Percentiles rank a stretch among this genome's conserved stretches.
phyloP scores from a whole-genome alignment of 2,888 invertebrate genomes.

The Omphaloscelis lunosa region DNA sequence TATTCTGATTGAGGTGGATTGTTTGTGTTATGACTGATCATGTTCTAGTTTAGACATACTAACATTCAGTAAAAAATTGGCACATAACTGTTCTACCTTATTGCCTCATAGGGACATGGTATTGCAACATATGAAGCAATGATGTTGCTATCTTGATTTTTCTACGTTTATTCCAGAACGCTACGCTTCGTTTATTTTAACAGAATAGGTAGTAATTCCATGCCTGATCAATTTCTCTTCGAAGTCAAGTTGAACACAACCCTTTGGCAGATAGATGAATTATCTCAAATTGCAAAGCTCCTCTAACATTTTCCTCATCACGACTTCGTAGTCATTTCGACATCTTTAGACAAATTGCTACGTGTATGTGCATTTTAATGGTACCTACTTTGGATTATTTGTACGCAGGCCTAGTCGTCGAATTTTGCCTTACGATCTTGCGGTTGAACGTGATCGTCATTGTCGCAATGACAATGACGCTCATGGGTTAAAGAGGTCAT shows the following conservation, averaged over 20 bases:
- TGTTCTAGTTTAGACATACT: not conserved
- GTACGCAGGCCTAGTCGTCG: not conserved
- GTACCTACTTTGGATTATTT: conserved; percentile 1
- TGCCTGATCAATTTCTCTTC: conserved; percentile 9
- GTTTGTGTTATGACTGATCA: conserved; percentile 3
- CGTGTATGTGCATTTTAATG: conserved; percentile 16
- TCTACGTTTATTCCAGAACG: not conserved
- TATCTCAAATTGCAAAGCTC: conserved; percentile 1
- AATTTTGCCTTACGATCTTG: conserved; percentile 10
- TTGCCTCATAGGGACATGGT: not conserved
- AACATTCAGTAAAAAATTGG: not conserved
- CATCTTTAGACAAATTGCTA: conserved; percentile 26
- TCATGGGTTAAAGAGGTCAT: not conserved
- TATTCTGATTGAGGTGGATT: not conserved
- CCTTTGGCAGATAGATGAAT: not conserved
- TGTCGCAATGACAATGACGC: not conserved
- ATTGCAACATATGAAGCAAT: conserved; percentile 29
- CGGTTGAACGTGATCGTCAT: not conserved
- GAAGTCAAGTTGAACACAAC: not conserved
- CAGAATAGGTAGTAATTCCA: not conserved
- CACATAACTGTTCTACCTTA: not conserved
- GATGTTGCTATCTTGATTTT: not conserved
- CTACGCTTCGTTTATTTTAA: not conserved
- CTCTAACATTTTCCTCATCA: conserved; percentile 40
- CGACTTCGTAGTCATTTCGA: conserved; percentile 19